These are phyloP conservation scores for Acromyrmex charruanus DNA, from an alignment of 1,140 invertebrate species.

Conservation along the genomic window DNA sequence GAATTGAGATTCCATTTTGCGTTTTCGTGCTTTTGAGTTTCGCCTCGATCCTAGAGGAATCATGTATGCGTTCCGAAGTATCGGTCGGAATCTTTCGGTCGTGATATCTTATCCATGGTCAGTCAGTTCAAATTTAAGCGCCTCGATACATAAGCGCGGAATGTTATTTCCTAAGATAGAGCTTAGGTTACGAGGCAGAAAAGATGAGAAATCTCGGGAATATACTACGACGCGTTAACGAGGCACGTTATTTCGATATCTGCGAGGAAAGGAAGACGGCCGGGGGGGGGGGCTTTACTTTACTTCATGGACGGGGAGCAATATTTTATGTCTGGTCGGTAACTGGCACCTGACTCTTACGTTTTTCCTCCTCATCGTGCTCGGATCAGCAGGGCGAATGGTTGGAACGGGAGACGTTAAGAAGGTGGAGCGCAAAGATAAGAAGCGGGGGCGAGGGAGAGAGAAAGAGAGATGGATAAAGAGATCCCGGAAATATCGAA, in stretches of 20 bases:
- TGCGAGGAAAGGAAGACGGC: slow-evolving; percentile 26
- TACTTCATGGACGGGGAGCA: neutral
- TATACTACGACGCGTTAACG: slow-evolving; percentile 64
- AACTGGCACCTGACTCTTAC: slow-evolving; percentile 47
- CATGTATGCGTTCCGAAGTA: neutral
- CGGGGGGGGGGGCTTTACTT: neutral
- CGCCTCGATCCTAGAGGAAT: neutral
- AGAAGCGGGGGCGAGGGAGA: neutral
- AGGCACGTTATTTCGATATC: slow-evolving; percentile 49
- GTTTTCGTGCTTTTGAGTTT: neutral
- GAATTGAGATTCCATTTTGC: neutral
- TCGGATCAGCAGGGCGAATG: neutral
- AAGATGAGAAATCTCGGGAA: slow-evolving; percentile 52
- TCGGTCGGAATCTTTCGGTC: neutral
- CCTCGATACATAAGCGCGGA: neutral
- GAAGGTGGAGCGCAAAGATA: neutral
- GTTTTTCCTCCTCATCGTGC: slow-evolving; percentile 3
- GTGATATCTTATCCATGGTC: neutral
- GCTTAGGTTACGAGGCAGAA: slow-evolving; percentile 40
- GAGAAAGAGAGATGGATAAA: neutral
- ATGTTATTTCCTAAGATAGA: slow-evolving; percentile 12
- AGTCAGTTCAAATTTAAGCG: neutral
- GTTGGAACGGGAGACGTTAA: neutral
- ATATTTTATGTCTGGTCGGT: slow-evolving; percentile 57
- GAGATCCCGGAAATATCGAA: slow-evolving; percentile 56